Percentiles rank a stretch among this genome's conserved stretches.
These are phyloP conservation scores for Metellina segmentata DNA, from an alignment of 2,888 invertebrate species.

Conservation along the genomic window DNA sequence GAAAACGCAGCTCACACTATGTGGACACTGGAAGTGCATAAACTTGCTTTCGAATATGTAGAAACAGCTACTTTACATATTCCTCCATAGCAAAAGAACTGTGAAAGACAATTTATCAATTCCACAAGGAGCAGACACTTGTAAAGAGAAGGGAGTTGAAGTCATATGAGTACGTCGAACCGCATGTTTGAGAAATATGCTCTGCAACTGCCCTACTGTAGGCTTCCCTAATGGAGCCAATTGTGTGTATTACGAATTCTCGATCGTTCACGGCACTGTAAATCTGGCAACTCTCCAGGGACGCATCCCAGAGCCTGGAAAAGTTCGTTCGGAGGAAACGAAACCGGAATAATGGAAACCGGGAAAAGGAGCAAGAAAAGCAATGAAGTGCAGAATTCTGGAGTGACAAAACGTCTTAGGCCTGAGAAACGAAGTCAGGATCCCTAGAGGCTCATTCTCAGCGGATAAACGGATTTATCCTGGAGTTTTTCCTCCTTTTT, in stretches of 20 bases:
- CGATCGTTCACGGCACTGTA: constrained; percentile 15
- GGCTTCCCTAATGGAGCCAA: constrained; percentile 1
- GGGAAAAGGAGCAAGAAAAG: not conserved
- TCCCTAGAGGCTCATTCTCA: constrained; percentile 15
- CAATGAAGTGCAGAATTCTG: constrained; percentile 8
- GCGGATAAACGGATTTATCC: constrained; percentile 19
- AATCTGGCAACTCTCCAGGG: constrained; percentile 35
- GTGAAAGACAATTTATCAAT: not conserved
- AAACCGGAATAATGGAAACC: constrained; percentile 21
- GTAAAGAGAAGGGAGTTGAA: not conserved
- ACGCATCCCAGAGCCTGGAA: not conserved
- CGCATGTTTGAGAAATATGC: constrained; percentile 4
- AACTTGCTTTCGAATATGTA: not conserved
- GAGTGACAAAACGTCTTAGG: constrained; percentile 33
- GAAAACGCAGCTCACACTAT: not conserved
- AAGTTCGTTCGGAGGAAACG: not conserved
- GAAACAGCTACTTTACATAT: not conserved
- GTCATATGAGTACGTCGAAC: not conserved
- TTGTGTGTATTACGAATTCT: constrained; percentile 30
- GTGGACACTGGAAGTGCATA: not conserved
- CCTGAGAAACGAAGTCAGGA: constrained; percentile 4
- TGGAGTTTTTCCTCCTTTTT: not conserved
- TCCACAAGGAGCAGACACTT: not conserved
- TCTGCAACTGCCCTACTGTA: not conserved
- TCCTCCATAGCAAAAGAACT: not conserved